Percentiles rank a stretch among this genome's conserved stretches.
Conservation (phyloP, 2,113 vertebrate species). For the Galbula dea region DNA sequence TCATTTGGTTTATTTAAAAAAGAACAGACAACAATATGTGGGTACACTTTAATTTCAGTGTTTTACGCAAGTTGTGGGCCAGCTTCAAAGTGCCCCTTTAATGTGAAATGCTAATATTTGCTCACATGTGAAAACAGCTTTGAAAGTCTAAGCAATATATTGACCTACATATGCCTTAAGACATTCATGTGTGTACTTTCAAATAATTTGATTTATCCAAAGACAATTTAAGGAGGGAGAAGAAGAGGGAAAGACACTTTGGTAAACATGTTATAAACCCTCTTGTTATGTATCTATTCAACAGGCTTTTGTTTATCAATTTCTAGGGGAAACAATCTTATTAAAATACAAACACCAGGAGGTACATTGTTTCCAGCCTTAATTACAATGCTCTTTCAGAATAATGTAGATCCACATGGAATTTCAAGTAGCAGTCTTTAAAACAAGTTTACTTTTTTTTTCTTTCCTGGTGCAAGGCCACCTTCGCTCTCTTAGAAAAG, state of each 20-base stretch:
- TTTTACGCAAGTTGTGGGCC: not conserved
- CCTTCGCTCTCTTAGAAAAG: not conserved
- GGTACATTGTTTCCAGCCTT: not conserved
- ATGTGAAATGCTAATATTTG: not conserved
- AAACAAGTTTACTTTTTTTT: not conserved
- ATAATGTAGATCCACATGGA: not conserved
- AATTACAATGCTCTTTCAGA: not conserved
- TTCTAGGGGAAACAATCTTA: not conserved
- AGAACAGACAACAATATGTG: not conserved
- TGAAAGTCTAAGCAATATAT: not conserved
- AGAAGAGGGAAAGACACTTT: not conserved
- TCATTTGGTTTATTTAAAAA: not conserved
- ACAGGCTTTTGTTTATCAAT: not conserved
- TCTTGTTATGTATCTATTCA: not conserved
- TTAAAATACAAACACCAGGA: not conserved
- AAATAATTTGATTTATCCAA: not conserved
- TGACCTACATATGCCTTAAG: not conserved
- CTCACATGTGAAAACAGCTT: not conserved
- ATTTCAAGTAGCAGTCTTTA: not conserved
- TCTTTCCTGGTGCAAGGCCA: not conserved
- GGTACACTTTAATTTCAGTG: not conserved
- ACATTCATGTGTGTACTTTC: not conserved
- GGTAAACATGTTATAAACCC: not conserved
- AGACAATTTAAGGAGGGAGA: not conserved
- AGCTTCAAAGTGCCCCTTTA: not conserved